A percentile compares a stretch with the other conserved stretches of the same genome.
Conservation (phyloP, 2,888 invertebrate genomes). For the Synergus itoensis region DNA sequence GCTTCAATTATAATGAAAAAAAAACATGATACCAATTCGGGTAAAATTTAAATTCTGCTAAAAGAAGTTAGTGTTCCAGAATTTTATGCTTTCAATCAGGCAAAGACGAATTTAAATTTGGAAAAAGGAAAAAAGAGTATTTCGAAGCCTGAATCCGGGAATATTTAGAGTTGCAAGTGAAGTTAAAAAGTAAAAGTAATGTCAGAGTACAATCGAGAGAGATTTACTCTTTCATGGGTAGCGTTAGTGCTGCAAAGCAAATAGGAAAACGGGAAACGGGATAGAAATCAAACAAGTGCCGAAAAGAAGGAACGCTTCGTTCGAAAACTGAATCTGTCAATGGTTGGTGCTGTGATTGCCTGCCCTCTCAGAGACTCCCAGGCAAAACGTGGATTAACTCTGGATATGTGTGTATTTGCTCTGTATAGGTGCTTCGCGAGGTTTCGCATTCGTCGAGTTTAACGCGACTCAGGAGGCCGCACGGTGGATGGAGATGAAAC, state of each 20-base stretch:
- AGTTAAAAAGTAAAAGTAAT: constrained; percentile 12
- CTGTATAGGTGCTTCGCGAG: constrained; percentile 93
- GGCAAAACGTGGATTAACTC: constrained; percentile 78
- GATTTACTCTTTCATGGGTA: constrained; percentile 56
- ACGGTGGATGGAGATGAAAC: constrained; percentile 95
- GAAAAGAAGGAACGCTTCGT: constrained; percentile 70
- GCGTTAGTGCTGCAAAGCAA: constrained; percentile 62
- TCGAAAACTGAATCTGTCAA: constrained; percentile 74
- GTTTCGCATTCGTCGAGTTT: constrained; percentile 94
- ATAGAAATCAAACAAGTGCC: constrained; percentile 60
- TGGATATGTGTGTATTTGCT: constrained; percentile 82
- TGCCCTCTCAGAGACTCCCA: constrained; percentile 77
- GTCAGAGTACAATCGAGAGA: constrained; percentile 46
- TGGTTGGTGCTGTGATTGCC: constrained; percentile 78
- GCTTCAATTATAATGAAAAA: background rate
- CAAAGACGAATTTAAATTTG: too few species aligned
- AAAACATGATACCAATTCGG: background rate
- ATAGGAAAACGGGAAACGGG: constrained; percentile 68
- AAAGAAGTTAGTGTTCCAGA: too few species aligned
- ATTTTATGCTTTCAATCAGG: too few species aligned
- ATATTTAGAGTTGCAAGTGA: constrained; percentile 1
- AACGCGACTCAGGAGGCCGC: constrained; percentile 91
- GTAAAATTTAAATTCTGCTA: too few species aligned
- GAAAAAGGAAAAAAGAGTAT: background rate
- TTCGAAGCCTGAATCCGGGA: constrained; percentile 7